Evolutionary conservation across 2,113 vertebrate species (phyloP), one percentile per base, ranked within the genome.

Genomic region (Poeciliopsis occidentalis): DNA sequence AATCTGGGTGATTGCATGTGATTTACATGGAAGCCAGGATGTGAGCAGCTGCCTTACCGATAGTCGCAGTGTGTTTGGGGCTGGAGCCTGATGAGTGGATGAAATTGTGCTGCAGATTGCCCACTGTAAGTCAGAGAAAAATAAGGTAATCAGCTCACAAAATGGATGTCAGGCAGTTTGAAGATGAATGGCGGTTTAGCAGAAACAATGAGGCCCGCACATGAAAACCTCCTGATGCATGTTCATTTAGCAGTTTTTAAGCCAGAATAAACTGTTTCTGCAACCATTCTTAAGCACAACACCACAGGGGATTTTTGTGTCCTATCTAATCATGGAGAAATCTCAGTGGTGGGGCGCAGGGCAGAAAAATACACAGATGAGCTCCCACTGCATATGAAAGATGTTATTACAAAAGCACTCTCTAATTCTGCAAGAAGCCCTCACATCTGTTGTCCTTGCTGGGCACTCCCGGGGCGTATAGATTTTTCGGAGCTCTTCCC

Each of bases 31-130:
- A 67, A 81, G 74, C 60, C 32, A 4, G 2, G 78, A 69, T 79
- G 73, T 76, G 83, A 84, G 44, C 82, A 83, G 74, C 70, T 87
- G 69, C 83, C 94, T 76, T 95, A 96, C 96, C 96, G 80, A 97
- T 94, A 1, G 96, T 96, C 67, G 95, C 92, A 0, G 95, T 93
- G 88, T 96, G 96, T 90, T 96, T 96, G 66, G 96, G 96, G 73
- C 96, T 97, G 93, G 93, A 92, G 79, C 94, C 91, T 75, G 92
- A 95, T 60, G 96, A 89, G 83, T 96, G 95, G 89, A 96, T 96
- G 84, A 95, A 96, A 90, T 96, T 96, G 92, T 97, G 96, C 77
- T 97, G 96, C 87, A 96, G 84, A 85, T 95, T 96, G 24, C 94
- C 95, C 92, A 96, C 96, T 97, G 95, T 37, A 90, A 92, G 69